Evolutionary conservation across 35 echinoderm and acorn worm genomes (phyloP), one percentile per base, ranked within the genome.

Genomic region (Holothuria glaberrima): DNA sequence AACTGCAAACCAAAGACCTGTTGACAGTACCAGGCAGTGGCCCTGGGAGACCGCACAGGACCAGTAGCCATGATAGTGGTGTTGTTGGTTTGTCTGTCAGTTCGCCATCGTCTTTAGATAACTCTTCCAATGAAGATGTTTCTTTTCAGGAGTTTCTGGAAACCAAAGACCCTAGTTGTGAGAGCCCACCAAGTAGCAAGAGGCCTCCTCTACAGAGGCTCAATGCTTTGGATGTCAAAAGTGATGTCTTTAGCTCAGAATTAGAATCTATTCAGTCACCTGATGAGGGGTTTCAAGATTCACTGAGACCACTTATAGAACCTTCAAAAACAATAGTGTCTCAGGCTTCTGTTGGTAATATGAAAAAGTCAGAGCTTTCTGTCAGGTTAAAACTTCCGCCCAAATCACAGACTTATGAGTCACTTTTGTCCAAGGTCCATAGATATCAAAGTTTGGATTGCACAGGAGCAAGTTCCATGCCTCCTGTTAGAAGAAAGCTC

Each of bases 241-340:
- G 32, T 13, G 62, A 46, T 70, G 62, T 29, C 0, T 26, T 14
- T 84, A n/a, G 21, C 1, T 78, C 54, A 24, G 52, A 5, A 33
- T 35, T 22, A 36, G 85, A 87, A 45, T 22, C 66, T 34, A 32
- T 87, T 20, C 73, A 71, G 35, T 94, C 93, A 25, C 93, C 91
- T 19, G 94, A 96, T 79, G 94, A 96, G 71, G 94, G 94, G 0
- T 96, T 96, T 26, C 80, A 92, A 48, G 91, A 92, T 21, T 79
- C 44, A 50, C 48, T 68, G 34, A 61, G 31, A 38, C 67, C 61
- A 18, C 59, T 86, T 16, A 26, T 12, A 30, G 83, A 80, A 65
- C 34, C 64, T 54, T 54, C 50, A 54, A 54, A 54, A 54, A 54
- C 50, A 54, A 87, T 18, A 20, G 24, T 9, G 18, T 50, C 50